phyloP scores from a whole-genome alignment of 2,888 invertebrate genomes.

The Drosophila sordidula region DNA sequence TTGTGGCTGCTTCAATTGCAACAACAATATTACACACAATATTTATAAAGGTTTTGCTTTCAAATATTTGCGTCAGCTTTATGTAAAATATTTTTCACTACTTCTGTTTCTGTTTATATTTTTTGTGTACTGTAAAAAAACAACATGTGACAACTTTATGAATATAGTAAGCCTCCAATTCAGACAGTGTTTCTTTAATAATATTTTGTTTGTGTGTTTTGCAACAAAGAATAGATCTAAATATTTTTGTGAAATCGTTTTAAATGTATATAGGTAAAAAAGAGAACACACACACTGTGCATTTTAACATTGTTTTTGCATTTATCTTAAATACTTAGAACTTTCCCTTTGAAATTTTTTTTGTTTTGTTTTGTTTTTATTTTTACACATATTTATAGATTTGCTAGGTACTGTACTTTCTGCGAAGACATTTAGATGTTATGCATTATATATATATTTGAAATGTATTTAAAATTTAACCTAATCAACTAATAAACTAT shows the following conservation, averaged over 20 bases:
- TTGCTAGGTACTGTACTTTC: conserved; percentile 61
- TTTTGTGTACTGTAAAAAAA: conserved; percentile 38
- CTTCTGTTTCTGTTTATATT: conserved; percentile 15
- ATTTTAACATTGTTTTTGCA: conserved; percentile 32
- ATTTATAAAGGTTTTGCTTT: conserved; percentile 8
- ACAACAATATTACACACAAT: conserved; percentile 30
- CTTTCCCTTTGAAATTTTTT: conserved; percentile 21
- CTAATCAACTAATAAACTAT: conserved; percentile 44
- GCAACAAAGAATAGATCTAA: conserved; percentile 27
- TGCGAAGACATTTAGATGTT: conserved; percentile 66
- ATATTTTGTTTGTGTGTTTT: conserved; percentile 18
- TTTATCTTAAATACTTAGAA: conserved; percentile 42
- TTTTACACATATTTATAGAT: conserved; percentile 53
- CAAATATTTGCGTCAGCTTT: conserved; percentile 27
- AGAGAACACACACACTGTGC: conserved; percentile 39
- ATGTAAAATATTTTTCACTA: conserved; percentile 35
- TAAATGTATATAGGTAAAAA: conserved; percentile 15
- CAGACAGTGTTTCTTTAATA: conserved; percentile 35
- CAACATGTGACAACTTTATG: conserved; percentile 45
- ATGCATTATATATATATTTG: conserved; percentile 27
- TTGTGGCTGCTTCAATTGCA: conserved; percentile 11
- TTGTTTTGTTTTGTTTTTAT: conserved; percentile 14
- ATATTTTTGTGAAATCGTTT: conserved; percentile 36
- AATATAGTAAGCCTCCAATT: conserved; percentile 64
- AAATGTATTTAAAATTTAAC: conserved; percentile 41